A percentile compares a stretch with the other conserved stretches of the same genome.
Conservation (phyloP, 2,113 vertebrate genomes). For the Chaetops frenatus region DNA sequence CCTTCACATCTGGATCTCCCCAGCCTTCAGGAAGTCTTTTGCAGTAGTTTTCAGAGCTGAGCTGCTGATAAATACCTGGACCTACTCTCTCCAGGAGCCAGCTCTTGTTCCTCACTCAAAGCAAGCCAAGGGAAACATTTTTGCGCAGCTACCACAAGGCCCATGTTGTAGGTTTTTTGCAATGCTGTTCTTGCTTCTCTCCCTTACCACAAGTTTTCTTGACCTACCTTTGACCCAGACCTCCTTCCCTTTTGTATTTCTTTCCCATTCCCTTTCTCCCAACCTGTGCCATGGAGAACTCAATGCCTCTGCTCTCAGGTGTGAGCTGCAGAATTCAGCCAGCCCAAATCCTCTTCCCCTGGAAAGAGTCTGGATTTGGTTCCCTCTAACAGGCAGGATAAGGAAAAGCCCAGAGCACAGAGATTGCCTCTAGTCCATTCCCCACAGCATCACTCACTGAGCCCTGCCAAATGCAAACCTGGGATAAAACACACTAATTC, state of each 20-base stretch:
- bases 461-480: neutral
- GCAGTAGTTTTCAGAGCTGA: neutral
- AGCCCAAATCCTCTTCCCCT: neutral
- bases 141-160: neutral
- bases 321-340: neutral
- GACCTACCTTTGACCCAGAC: neutral
- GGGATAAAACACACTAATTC: constrained; percentile 14
- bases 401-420: neutral
- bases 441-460: neutral
- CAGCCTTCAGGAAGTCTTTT: neutral
- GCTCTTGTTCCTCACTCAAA: neutral
- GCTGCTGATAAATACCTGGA: neutral
- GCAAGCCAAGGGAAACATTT: neutral
- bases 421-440: neutral
- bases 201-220: neutral
- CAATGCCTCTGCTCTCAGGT: neutral
- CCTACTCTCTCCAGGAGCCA: accelerated
- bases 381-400: neutral
- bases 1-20: neutral
- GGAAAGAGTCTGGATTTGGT: neutral
- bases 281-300: neutral
- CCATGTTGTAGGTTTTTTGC: neutral
- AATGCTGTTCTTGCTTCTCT: neutral
- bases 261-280: neutral
- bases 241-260: neutral